Evolutionary conservation across 2,888 invertebrate genomes (phyloP).

Genomic region (Neuroscelio doddi): DNA sequence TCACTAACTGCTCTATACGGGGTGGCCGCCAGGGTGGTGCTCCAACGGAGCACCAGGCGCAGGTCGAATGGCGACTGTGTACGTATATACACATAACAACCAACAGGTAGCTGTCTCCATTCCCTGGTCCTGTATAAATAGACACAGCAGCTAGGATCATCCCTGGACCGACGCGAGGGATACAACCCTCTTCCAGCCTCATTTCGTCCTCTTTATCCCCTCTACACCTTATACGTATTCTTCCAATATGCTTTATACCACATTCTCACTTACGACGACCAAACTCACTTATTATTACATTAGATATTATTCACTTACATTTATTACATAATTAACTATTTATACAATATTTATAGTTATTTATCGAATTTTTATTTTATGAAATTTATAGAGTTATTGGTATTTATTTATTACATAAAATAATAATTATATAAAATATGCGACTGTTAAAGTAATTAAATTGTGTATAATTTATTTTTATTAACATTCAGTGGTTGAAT

Average conservation of each 20-base stretch:
- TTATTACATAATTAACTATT: too few relatives aligned
- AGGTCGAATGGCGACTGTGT: conserved; percentile 37
- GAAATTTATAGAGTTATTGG: too few relatives aligned
- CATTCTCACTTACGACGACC: conserved; percentile 18
- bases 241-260: conserved; percentile 25
- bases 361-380: too few relatives aligned
- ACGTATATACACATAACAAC: conserved; percentile 48
- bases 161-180: conserved; percentile 58
- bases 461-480: too few relatives aligned
- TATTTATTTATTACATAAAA: too few relatives aligned
- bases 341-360: too few relatives aligned
- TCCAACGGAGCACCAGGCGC: conserved; percentile 34
- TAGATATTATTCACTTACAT: neutral
- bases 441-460: too few relatives aligned
- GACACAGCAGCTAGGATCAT: conserved; percentile 64
- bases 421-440: too few relatives aligned
- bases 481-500: too few relatives aligned
- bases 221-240: conserved; percentile 20
- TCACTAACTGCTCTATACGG: conserved; percentile 35
- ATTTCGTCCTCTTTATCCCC: conserved; percentile 37
- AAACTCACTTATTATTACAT: conserved; percentile 24
- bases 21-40: conserved; percentile 33
- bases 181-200: conserved; percentile 39
- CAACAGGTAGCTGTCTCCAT: conserved; percentile 66
- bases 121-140: conserved; percentile 66